Evolutionary conservation across 2,113 vertebrate genomes (phyloP).

Genomic region (Corydoras maculifer): DNA sequence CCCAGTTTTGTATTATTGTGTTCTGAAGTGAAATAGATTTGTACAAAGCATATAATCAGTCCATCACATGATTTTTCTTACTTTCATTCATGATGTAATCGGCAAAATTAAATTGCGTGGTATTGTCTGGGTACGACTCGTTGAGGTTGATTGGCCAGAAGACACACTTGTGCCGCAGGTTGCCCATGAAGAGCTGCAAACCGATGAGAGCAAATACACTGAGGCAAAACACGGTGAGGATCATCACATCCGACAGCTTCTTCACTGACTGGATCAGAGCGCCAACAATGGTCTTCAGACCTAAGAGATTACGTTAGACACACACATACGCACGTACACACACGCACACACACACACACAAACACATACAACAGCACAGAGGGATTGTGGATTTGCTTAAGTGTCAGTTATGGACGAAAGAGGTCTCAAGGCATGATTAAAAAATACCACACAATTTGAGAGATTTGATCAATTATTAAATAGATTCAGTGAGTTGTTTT

Average conservation of each 20-base stretch:
- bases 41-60: not conserved
- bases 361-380: conserved; percentile 37
- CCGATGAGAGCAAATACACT: conserved; percentile 97
- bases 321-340: conserved; percentile 22
- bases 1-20: not conserved
- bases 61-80: conserved; percentile 63
- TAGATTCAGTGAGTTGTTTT: not conserved
- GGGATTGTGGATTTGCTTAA: conserved; percentile 45
- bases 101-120: conserved; percentile 80
- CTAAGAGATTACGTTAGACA: conserved; percentile 55
- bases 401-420: conserved; percentile 22
- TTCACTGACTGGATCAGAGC: conserved; percentile 98
- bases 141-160: conserved; percentile 89
- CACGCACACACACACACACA: conserved; percentile 33
- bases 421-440: conserved; percentile 37
- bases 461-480: no score
- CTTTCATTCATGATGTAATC: conserved; percentile 88
- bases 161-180: conserved; percentile 92
- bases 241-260: conserved; percentile 98
- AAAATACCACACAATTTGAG: no score
- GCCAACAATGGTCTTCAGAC: conserved; percentile 97
- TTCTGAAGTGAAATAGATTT: not conserved
- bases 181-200: conserved; percentile 97
- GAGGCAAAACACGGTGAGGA: conserved; percentile 96
- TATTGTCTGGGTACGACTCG: conserved; percentile 72